Percentiles rank a stretch among this genome's conserved stretches.
Evolutionary conservation across 2,113 vertebrate genomes (phyloP).

Genomic region (Peucedramus taeniatus): DNA sequence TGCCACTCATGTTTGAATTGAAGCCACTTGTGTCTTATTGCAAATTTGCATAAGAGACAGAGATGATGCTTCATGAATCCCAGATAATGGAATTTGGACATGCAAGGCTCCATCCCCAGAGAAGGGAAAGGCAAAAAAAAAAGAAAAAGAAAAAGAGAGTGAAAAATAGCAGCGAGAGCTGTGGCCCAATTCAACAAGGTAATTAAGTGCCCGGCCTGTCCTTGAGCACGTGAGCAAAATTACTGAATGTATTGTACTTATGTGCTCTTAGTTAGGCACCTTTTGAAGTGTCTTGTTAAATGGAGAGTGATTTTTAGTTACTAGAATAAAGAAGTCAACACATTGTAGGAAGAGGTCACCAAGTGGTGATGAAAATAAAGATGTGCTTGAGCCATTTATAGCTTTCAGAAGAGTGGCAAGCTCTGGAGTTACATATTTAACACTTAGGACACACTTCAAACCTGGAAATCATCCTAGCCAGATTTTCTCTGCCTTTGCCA

Average conservation of each 20-base stretch:
- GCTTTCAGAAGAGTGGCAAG: background rate
- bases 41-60: conserved; percentile 61
- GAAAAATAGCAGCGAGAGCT: conserved; percentile 5
- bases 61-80: conserved; percentile 57
- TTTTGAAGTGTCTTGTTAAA: conserved; percentile 23
- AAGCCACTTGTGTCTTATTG: conserved; percentile 52
- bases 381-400: background rate
- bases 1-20: conserved; percentile 52
- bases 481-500: background rate
- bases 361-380: conserved; percentile 6
- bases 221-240: conserved; percentile 31
- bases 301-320: background rate
- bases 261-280: background rate
- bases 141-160: background rate
- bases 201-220: background rate
- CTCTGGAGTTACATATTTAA: background rate
- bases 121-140: background rate
- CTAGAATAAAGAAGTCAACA: background rate
- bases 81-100: conserved; percentile 56
- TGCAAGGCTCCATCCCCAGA: conserved; percentile 19
- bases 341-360: background rate
- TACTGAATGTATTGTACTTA: background rate
- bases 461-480: background rate
- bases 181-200: conserved; percentile 31
- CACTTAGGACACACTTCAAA: background rate